These are phyloP conservation scores for Hydra vulgaris DNA, from an alignment of 30 jellyfish, hydroid and myxozoan species.

Conservation along the genomic window DNA sequence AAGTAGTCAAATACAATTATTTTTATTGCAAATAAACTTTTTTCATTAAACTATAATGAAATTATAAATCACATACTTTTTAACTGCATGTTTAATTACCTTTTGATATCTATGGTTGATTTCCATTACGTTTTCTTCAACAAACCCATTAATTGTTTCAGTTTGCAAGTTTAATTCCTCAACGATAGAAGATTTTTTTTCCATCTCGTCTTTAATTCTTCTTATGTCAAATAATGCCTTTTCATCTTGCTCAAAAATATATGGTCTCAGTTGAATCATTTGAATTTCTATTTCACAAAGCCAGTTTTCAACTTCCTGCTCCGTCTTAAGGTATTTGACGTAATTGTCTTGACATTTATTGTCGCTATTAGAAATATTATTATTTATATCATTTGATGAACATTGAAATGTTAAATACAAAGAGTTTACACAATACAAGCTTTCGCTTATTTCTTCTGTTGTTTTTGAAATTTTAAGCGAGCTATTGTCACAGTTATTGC, in stretches of 20 bases:
- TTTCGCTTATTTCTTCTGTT: background rate
- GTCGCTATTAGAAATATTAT: no score
- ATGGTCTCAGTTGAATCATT: slow-evolving; percentile 61
- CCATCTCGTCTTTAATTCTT: background rate
- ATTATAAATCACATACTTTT: no score
- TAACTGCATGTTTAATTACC: no score
- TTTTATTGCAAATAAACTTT: no score
- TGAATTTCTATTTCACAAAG: slow-evolving; percentile 57
- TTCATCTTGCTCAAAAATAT: slow-evolving; percentile 35
- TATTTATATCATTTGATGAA: background rate
- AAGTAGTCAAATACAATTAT: no score
- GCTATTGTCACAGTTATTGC: background rate
- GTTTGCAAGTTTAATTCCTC: background rate
- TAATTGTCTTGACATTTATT: no score
- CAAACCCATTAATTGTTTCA: background rate
- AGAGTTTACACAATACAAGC: background rate
- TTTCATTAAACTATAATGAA: no score
- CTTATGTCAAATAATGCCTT: background rate
- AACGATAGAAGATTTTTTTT: background rate
- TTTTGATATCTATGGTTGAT: background rate
- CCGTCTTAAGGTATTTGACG: slow-evolving; percentile 13
- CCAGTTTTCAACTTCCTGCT: slow-evolving; percentile 61
- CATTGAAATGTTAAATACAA: background rate
- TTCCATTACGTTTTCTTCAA: background rate
- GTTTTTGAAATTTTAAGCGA: background rate